A percentile compares a stretch with the other conserved stretches of the same genome.
These are phyloP conservation scores for Drosophila micromelanica DNA, from an alignment of 1,140 invertebrate species.

Conservation along the genomic window DNA sequence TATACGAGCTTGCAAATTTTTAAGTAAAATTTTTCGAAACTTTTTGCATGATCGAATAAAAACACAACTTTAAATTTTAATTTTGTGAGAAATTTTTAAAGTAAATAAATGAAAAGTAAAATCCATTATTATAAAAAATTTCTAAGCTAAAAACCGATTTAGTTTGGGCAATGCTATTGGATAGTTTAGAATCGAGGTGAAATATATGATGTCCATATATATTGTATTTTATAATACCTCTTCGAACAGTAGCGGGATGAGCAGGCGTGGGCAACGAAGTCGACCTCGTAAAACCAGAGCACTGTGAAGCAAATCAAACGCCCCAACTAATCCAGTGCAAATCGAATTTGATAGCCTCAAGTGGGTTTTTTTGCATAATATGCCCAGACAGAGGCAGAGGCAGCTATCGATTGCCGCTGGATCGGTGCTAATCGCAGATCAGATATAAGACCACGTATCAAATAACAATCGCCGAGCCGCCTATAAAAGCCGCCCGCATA, in stretches of 20 bases:
- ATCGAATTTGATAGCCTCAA: slow-evolving; percentile 59
- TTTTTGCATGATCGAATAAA: too few species aligned
- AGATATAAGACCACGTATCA: slow-evolving; percentile 56
- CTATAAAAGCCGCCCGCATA: slow-evolving; percentile 55
- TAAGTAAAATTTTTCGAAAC: too few species aligned
- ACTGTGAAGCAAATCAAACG: slow-evolving; percentile 64
- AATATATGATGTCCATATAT: too few species aligned
- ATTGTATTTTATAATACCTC: too few species aligned
- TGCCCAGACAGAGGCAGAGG: slow-evolving; percentile 45
- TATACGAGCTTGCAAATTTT: too few species aligned
- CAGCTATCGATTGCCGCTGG: slow-evolving; percentile 60
- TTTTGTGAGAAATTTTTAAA: too few species aligned
- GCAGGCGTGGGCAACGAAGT: background rate
- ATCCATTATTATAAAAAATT: too few species aligned
- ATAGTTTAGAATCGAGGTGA: too few species aligned
- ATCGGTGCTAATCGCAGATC: slow-evolving; percentile 33
- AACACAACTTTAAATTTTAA: too few species aligned
- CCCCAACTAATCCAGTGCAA: slow-evolving; percentile 47
- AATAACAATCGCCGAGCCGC: slow-evolving; percentile 33
- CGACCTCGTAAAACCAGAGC: slow-evolving; percentile 53
- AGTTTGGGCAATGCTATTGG: background rate
- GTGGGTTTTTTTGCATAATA: slow-evolving; percentile 64
- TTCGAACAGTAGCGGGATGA: background rate
- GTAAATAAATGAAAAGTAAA: too few species aligned
- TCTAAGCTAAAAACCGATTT: background rate